Evolutionary conservation across 2,888 invertebrate genomes (phyloP).

Genomic region (Heliconius sara): DNA sequence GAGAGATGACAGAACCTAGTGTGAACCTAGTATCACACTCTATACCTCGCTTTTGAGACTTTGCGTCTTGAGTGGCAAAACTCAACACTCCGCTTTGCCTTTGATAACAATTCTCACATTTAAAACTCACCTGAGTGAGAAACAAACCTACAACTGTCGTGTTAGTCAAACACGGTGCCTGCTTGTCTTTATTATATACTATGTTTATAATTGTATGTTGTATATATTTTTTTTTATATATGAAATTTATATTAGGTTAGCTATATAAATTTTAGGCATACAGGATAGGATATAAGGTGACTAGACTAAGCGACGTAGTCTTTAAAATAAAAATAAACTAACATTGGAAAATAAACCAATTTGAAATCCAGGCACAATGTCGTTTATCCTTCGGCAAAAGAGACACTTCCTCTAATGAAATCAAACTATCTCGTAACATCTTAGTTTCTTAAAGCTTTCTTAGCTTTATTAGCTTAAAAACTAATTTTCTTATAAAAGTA

Average conservation of each 20-base stretch:
- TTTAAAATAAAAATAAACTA: constrained; percentile 44
- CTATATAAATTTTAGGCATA: no score
- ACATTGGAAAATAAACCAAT: constrained; percentile 59
- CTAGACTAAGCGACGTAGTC: not conserved
- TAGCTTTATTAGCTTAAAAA: constrained; percentile 23
- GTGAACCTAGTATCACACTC: not conserved
- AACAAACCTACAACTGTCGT: not conserved
- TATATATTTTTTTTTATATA: not conserved
- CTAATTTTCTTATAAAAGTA: constrained; percentile 12
- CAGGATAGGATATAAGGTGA: not conserved
- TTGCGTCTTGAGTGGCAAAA: not conserved
- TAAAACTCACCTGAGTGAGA: not conserved
- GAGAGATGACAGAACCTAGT: not conserved
- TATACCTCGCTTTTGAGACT: not conserved
- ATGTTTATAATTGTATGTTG: no score
- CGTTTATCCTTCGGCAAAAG: constrained; percentile 53
- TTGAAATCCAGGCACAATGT: constrained; percentile 55
- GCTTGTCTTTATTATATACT: no score
- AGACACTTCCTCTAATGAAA: constrained; percentile 38
- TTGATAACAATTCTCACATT: not conserved
- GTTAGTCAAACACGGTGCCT: not conserved
- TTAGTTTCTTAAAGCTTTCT: constrained; percentile 17
- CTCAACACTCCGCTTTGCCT: no score
- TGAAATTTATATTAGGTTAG: not conserved
- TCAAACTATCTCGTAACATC: constrained; percentile 37